Percentiles rank a stretch among this genome's conserved stretches.
These are phyloP conservation scores for Geotrypetes seraphini DNA, from an alignment of 2,797 vertebrate genomes.

Conservation along the genomic window DNA sequence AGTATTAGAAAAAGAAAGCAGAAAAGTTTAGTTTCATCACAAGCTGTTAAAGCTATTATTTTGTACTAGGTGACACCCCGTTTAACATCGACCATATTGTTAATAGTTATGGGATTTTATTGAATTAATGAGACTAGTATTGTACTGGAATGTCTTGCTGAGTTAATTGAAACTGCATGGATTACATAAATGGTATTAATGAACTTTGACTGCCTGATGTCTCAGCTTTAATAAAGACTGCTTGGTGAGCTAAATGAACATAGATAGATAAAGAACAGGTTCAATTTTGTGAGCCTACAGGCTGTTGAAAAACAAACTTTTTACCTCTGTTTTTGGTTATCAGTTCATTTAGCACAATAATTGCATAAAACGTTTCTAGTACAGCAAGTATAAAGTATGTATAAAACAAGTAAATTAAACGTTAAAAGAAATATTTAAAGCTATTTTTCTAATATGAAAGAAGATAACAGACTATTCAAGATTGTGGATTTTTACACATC, in stretches of 20 bases:
- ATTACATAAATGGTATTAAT: conserved; percentile 80
- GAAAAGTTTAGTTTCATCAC: conserved; percentile 52
- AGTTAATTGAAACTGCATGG: conserved; percentile 75
- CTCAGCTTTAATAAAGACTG: conserved; percentile 72
- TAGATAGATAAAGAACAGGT: conserved; percentile 71
- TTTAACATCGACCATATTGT: conserved; percentile 78
- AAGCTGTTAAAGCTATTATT: conserved; percentile 77
- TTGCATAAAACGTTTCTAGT: conserved; percentile 7
- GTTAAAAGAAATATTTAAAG: too few relatives aligned
- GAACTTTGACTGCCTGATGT: conserved; percentile 74
- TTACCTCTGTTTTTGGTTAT: conserved; percentile 52
- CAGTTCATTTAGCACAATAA: conserved; percentile 11
- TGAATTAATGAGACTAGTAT: conserved; percentile 78
- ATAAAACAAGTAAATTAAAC: too few relatives aligned
- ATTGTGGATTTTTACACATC: too few relatives aligned
- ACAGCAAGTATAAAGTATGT: background rate
- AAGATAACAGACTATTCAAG: too few relatives aligned
- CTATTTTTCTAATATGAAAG: too few relatives aligned
- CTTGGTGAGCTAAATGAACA: conserved; percentile 76
- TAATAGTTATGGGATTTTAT: conserved; percentile 78
- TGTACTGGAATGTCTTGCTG: conserved; percentile 72
- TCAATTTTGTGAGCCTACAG: conserved; percentile 69
- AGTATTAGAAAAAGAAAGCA: conserved; percentile 39
- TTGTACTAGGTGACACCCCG: conserved; percentile 72
- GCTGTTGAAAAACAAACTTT: conserved; percentile 60